Evolutionary conservation across 2,113 vertebrate species (phyloP).

Genomic region (Mellivora capensis): DNA sequence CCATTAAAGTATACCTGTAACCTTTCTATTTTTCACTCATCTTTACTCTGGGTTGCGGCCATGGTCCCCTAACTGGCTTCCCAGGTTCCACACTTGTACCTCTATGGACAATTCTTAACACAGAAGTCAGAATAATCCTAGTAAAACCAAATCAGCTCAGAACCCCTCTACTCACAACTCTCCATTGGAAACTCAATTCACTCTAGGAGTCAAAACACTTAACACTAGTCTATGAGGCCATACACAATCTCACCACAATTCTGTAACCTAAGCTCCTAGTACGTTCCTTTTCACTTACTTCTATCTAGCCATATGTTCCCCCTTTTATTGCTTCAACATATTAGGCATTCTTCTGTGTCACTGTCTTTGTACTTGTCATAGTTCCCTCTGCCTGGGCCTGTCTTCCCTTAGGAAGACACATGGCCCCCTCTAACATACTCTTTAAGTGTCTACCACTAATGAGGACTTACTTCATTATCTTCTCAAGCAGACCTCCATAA

Average conservation of each 20-base stretch:
- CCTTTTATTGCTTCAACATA: neutral
- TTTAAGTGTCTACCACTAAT: neutral
- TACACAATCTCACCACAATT: fast-evolving
- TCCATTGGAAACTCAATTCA: neutral
- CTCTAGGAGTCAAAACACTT: neutral
- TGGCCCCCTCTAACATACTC: neutral
- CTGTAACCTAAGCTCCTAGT: neutral
- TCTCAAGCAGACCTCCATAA: neutral
- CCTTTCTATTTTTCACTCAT: neutral
- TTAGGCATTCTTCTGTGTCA: neutral
- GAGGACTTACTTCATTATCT: neutral
- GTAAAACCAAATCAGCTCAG: neutral
- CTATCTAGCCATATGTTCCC: neutral
- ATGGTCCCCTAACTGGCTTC: neutral
- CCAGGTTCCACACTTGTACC: neutral
- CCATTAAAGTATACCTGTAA: neutral
- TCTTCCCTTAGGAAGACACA: neutral
- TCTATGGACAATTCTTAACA: neutral
- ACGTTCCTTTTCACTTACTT: neutral
- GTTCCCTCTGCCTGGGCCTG: neutral
- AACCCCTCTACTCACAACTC: neutral
- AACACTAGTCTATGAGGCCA: neutral
- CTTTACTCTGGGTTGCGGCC: neutral
- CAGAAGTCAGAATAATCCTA: neutral
- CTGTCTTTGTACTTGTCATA: neutral